These are phyloP conservation scores for Pristionchus entomophagus DNA, from an alignment of 2,888 invertebrate genomes.

Conservation along the genomic window DNA sequence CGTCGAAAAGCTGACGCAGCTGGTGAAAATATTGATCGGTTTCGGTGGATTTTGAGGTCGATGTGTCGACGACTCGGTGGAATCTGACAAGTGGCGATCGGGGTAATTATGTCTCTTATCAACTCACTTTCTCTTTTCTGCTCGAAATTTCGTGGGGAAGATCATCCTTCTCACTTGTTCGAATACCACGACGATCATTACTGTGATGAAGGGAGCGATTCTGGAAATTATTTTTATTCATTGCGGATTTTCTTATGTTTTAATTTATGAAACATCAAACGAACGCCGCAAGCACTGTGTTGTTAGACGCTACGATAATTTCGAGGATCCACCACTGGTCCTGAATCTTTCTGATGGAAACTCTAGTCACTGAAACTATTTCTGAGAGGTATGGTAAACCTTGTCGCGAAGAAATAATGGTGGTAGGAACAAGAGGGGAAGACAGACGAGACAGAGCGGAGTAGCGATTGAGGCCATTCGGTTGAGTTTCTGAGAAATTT, in stretches of 20 bases:
- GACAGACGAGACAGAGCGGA: neutral
- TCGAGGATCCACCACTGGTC: neutral
- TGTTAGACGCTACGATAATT: neutral
- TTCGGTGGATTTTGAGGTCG: neutral
- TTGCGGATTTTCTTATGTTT: neutral
- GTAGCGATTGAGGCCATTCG: neutral
- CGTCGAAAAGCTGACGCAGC: neutral
- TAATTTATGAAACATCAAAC: neutral
- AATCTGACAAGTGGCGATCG: neutral
- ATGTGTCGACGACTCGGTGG: neutral
- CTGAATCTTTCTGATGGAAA: neutral
- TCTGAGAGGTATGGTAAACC: neutral
- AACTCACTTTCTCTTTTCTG: neutral
- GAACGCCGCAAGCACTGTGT: neutral
- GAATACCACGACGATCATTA: neutral
- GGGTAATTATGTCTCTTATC: too few species aligned
- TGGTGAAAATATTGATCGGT: constrained; percentile 38
- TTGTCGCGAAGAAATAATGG: neutral
- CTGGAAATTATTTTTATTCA: neutral
- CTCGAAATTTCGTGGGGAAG: neutral
- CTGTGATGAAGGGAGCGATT: neutral
- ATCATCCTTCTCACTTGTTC: neutral
- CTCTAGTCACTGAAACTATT: too few species aligned
- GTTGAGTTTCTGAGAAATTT: neutral
- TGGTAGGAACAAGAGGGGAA: neutral